Conservation (phyloP, 1,140 invertebrate genomes). For the Apocrypta bakeri region DNA sequence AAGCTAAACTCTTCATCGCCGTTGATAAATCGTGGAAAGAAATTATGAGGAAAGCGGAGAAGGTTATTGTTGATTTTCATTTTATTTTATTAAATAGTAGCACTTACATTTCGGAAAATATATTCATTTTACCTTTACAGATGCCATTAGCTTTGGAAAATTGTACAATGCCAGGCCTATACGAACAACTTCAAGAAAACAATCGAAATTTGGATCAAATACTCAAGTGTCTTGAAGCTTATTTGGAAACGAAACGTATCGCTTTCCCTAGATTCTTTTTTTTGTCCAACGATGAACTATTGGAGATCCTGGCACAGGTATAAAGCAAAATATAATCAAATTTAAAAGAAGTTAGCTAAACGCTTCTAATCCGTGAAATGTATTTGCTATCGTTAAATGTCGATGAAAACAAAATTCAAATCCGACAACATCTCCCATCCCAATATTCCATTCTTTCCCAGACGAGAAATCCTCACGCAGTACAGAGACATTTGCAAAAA, state of each 20-base stretch:
- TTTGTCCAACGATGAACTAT: constrained; percentile 93
- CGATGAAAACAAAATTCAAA: too few species aligned
- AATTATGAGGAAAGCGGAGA: constrained; percentile 83
- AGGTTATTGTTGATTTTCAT: constrained; percentile 68
- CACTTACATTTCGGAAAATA: neutral
- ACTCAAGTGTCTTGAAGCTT: constrained; percentile 87
- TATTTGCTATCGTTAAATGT: too few species aligned
- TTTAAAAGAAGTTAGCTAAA: too few species aligned
- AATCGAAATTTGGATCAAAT: constrained; percentile 87
- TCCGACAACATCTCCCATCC: neutral
- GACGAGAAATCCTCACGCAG: constrained; percentile 89
- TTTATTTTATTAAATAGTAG: neutral
- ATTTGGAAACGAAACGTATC: constrained; percentile 90
- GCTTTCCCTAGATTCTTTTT: constrained; percentile 96
- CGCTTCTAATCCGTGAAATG: too few species aligned
- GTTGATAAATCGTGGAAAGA: constrained; percentile 93
- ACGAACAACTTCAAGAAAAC: constrained; percentile 83
- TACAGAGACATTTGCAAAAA: constrained; percentile 91
- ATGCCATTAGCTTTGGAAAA: constrained; percentile 83
- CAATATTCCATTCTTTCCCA: constrained; percentile 57
- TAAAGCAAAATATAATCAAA: neutral
- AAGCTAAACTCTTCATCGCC: constrained; percentile 87
- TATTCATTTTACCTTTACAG: constrained; percentile 63
- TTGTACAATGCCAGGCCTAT: constrained; percentile 79
- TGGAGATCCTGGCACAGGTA: constrained; percentile 93